Evolutionary conservation across 2,113 vertebrate genomes (phyloP).

Genomic region (Girardinichthys multiradiatus): DNA sequence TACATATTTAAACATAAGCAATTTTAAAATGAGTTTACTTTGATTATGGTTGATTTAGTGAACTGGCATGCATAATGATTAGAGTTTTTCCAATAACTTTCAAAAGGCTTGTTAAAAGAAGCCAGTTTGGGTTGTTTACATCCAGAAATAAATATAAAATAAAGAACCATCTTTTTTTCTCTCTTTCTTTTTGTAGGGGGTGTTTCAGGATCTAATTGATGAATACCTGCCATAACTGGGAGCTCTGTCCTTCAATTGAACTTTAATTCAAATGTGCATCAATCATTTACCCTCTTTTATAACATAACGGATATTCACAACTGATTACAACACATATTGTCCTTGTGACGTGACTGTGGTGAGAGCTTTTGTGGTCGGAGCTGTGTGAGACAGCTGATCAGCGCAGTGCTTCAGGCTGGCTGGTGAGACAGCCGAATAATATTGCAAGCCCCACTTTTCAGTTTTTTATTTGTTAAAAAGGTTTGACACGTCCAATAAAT

Average conservation of each 20-base stretch:
- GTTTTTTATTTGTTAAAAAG: no score
- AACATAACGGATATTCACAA: conserved; percentile 70
- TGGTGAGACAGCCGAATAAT: no score
- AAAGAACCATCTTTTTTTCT: conserved; percentile 16
- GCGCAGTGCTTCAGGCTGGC: no score
- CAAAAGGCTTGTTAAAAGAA: not conserved
- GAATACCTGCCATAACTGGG: conserved; percentile 71
- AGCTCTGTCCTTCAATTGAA: conserved; percentile 79
- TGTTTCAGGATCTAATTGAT: conserved; percentile 77
- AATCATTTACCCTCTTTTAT: conserved; percentile 71
- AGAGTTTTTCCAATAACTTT: not conserved
- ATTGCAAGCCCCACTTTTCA: no score
- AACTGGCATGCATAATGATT: not conserved
- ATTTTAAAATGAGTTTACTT: not conserved
- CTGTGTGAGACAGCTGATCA: no score
- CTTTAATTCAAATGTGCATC: conserved; percentile 78
- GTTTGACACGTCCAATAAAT: no score
- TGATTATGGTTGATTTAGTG: not conserved
- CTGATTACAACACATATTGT: conserved; percentile 64
- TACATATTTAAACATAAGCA: no score
- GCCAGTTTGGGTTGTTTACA: conserved; percentile 9
- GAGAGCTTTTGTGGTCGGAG: not conserved
- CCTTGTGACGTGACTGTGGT: conserved; percentile 55
- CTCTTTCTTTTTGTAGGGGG: conserved; percentile 49
- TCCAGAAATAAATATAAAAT: conserved; percentile 5